phyloP scores from a whole-genome alignment of 2,888 invertebrate genomes.

The Glyphotaelius pellucidus region DNA sequence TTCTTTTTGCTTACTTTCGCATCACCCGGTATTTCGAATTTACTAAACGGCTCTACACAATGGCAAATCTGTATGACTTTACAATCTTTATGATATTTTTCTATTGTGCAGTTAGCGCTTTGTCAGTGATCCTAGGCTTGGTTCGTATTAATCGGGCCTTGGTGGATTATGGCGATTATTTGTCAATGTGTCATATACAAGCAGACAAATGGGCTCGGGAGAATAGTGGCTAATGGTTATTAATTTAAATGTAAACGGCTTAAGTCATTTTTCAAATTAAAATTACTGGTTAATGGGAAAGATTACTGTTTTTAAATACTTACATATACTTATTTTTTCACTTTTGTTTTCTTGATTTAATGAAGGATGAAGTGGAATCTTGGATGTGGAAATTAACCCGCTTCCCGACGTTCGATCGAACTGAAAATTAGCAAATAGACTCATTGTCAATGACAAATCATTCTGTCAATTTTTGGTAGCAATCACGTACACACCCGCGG shows the following conservation, averaged over 20 bases:
- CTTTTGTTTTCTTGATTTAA: too few species aligned
- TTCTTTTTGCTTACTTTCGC: not conserved
- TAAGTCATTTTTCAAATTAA: not conserved
- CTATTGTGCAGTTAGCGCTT: not conserved
- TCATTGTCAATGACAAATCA: too few species aligned
- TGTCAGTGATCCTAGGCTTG: not conserved
- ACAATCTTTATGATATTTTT: slow-evolving; percentile 8
- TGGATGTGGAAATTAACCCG: too few species aligned
- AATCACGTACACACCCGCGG: too few species aligned
- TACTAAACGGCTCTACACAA: not conserved
- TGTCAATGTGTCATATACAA: slow-evolving; percentile 15
- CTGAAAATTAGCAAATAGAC: too few species aligned
- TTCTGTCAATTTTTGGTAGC: too few species aligned
- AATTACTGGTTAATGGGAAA: not conserved
- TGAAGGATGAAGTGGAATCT: too few species aligned
- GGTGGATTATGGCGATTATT: slow-evolving; percentile 19
- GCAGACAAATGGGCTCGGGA: slow-evolving; percentile 16
- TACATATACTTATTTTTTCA: too few species aligned
- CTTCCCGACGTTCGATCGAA: too few species aligned
- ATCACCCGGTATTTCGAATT: not conserved
- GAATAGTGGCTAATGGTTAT: not conserved
- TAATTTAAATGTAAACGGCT: not conserved
- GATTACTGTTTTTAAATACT: too few species aligned
- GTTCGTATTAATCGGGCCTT: not conserved
- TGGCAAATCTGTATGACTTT: slow-evolving; percentile 5